Evolutionary conservation across 2,113 vertebrate genomes (phyloP), one percentile per base, ranked within the genome.

Genomic region (Apeltes quadracus): DNA sequence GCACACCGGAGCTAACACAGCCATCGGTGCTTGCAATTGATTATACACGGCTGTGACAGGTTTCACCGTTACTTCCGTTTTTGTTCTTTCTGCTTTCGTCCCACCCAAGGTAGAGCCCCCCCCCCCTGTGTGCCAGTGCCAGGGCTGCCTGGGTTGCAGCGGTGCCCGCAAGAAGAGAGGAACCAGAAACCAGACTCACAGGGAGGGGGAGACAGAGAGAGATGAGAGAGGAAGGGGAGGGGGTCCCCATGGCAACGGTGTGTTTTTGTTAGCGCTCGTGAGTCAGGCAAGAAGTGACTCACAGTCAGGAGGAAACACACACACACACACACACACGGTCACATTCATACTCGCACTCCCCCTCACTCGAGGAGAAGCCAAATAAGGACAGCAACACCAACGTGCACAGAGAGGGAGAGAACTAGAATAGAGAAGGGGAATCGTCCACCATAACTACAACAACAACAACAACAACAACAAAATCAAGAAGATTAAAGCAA

Each of bases 291-390:
- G 86, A 82, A 62, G 87, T 94, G 93, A 94, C 88, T 94, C 93
- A 94, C 84, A 91, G 93, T 94, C 93, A 94, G 91, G 92, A 94
- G 92, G 90, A 92, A 93, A 92, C 87, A 89, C 91, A 89, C 90
- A 87, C 54, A 76, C 78, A 44, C 51, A 54, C 25, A 77, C 25
- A 77, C 82, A 84, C 82, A 80, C 80, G 80, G 81, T 72, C 79
- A 84, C 89, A 92, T 84, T 87, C 87, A 91, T 80, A 69, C 84
- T 82, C 86, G 73, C 77, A 81, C 89, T 90, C 86, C 65, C 70
- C 87, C 90, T 88, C 78, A 69, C 68, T 84, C 82, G 34, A 83
- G 85, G 76, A 76, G 85, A 91, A 90, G 92, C 93, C 92, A 93
- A 94, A 93, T 93, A 94, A 94, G 93, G 93, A 92, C 93, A 93